phyloP scores from a whole-genome alignment of 2,888 invertebrate species.

The Pammene aurita region DNA sequence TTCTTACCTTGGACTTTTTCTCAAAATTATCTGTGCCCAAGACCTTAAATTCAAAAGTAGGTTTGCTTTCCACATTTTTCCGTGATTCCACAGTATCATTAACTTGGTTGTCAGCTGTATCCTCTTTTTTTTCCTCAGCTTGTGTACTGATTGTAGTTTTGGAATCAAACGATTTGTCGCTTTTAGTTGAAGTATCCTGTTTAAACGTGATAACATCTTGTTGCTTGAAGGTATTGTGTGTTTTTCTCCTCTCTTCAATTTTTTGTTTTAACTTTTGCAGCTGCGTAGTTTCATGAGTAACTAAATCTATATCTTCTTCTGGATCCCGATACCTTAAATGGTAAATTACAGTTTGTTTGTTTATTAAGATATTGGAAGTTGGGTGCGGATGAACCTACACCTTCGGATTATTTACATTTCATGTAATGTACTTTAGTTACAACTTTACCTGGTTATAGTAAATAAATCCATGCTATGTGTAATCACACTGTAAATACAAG shows the following conservation, averaged over 20 bases:
- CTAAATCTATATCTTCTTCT: constrained; percentile 63
- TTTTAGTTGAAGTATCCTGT: constrained; percentile 45
- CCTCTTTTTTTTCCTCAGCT: constrained; percentile 38
- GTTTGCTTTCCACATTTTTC: constrained; percentile 47
- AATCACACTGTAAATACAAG: too few relatives aligned
- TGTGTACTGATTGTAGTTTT: constrained; percentile 46
- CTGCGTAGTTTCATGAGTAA: constrained; percentile 80
- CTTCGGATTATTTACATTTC: neutral
- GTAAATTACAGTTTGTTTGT: neutral
- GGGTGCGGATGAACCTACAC: neutral
- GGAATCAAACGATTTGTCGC: constrained; percentile 53
- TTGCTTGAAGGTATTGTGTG: constrained; percentile 56
- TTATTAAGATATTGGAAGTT: neutral
- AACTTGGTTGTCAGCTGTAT: constrained; percentile 43
- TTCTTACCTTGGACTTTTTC: constrained; percentile 79
- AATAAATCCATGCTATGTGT: constrained; percentile 85
- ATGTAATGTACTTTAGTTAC: neutral
- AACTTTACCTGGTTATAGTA: constrained; percentile 86
- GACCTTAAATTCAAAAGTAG: constrained; percentile 83
- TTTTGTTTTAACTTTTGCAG: constrained; percentile 83
- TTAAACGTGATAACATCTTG: constrained; percentile 53
- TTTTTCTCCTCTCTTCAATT: constrained; percentile 82
- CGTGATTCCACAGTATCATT: constrained; percentile 39
- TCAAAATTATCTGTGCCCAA: constrained; percentile 85
- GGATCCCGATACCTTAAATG: constrained; percentile 73